Conservation (phyloP, 2,888 invertebrate species). For the Pterostichus madidus region DNA sequence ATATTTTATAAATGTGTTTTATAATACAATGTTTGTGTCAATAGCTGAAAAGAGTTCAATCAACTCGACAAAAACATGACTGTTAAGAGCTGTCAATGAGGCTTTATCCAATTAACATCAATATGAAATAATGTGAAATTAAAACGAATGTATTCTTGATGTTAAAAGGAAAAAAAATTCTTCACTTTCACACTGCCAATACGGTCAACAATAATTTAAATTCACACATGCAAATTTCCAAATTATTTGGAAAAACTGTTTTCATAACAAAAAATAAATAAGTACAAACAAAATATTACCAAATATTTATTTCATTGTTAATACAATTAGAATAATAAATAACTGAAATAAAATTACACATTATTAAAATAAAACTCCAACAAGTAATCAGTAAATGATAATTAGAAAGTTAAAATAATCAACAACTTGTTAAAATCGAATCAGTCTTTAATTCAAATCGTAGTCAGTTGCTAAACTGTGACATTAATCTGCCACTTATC, state of each 20-base stretch:
- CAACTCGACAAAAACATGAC: too few relatives aligned
- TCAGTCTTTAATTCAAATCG: slow-evolving; percentile 18
- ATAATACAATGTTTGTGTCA: too few relatives aligned
- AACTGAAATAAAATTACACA: slow-evolving; percentile 53
- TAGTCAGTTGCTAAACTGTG: slow-evolving; percentile 8
- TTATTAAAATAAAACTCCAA: slow-evolving; percentile 45
- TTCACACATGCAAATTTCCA: slow-evolving; percentile 6
- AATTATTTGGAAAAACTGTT: background rate
- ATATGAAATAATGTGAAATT: too few relatives aligned
- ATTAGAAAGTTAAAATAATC: slow-evolving; percentile 27
- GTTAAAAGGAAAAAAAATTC: background rate
- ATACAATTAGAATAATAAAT: slow-evolving; percentile 52
- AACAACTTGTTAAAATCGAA: slow-evolving; percentile 19
- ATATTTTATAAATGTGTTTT: too few relatives aligned
- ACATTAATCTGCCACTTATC: slow-evolving; percentile 31
- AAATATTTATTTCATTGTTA: slow-evolving; percentile 45
- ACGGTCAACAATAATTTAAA: slow-evolving; percentile 11
- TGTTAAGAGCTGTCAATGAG: too few relatives aligned
- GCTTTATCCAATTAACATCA: too few relatives aligned
- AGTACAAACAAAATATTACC: slow-evolving; percentile 15
- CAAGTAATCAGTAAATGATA: slow-evolving; percentile 12
- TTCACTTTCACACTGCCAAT: background rate
- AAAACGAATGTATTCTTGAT: background rate
- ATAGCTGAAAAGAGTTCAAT: too few relatives aligned
- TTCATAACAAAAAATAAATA: background rate